Conservation (phyloP, 2,797 vertebrate species). For the Cryptoprocta ferox region DNA sequence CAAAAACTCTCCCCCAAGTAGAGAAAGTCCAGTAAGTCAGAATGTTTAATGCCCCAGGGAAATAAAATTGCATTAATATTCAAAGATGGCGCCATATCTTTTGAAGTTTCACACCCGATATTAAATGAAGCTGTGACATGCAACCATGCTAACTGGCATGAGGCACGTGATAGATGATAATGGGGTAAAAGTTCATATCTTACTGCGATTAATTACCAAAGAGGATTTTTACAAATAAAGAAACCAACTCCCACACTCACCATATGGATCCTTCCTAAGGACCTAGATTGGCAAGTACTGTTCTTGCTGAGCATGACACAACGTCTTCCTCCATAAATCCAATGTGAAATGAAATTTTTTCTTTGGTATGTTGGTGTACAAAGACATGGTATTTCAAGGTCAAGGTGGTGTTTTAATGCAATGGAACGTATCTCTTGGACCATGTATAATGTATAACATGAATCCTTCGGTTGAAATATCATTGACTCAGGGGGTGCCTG, state of each 20-base stretch:
- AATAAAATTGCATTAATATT: constrained; percentile 63
- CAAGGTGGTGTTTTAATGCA: background rate
- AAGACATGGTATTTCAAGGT: background rate
- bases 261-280: background rate
- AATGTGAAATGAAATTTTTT: background rate
- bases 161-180: constrained; percentile 52
- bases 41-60: constrained; percentile 10
- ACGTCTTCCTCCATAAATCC: background rate
- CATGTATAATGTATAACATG: background rate
- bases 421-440: background rate
- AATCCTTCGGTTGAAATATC: background rate
- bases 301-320: background rate
- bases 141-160: constrained; percentile 65
- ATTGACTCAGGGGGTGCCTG: background rate
- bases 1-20: background rate
- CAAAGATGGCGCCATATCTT: constrained; percentile 49
- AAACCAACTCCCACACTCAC: background rate
- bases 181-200: constrained; percentile 64
- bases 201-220: constrained; percentile 64
- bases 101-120: constrained; percentile 52
- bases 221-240: constrained; percentile 28
- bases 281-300: background rate
- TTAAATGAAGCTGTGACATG: constrained; percentile 63
- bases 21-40: constrained; percentile 15
- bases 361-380: background rate